Percentiles rank a stretch among this genome's conserved stretches.
phyloP scores from a whole-genome alignment of 2,113 vertebrate genomes.

The Ranitomeya variabilis region DNA sequence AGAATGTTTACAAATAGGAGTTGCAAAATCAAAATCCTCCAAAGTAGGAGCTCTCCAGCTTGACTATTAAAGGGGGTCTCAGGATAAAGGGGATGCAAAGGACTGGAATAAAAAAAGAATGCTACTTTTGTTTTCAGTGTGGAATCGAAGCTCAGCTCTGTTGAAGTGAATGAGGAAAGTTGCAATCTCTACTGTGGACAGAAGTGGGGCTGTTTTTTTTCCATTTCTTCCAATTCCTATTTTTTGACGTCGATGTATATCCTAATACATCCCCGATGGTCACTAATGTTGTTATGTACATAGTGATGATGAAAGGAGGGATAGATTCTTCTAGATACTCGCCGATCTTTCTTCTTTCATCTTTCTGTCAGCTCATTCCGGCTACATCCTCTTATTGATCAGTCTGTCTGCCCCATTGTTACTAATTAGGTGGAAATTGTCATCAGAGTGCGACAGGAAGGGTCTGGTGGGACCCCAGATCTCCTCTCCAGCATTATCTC shows the following conservation, averaged over 20 bases:
- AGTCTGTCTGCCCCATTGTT: constrained; percentile 39
- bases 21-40: no score
- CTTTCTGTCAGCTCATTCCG: background rate
- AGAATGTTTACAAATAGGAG: no score
- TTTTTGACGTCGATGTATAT: no score
- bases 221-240: no score
- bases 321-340: background rate
- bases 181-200: background rate
- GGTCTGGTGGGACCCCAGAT: background rate
- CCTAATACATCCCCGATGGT: background rate
- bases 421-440: constrained; percentile 42
- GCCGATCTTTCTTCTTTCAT: background rate
- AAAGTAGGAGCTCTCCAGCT: no score
- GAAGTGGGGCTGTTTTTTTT: background rate
- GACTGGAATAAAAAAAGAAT: no score
- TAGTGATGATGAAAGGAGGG: background rate
- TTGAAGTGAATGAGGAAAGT: no score
- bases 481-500: constrained; percentile 34
- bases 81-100: no score
- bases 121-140: no score
- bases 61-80: no score
- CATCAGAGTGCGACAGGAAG: background rate
- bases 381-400: constrained; percentile 43
- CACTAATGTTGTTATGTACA: background rate
- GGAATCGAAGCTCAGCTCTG: no score